phyloP scores from a whole-genome alignment of 2,888 invertebrate species.

The Tubulanus polymorphus region DNA sequence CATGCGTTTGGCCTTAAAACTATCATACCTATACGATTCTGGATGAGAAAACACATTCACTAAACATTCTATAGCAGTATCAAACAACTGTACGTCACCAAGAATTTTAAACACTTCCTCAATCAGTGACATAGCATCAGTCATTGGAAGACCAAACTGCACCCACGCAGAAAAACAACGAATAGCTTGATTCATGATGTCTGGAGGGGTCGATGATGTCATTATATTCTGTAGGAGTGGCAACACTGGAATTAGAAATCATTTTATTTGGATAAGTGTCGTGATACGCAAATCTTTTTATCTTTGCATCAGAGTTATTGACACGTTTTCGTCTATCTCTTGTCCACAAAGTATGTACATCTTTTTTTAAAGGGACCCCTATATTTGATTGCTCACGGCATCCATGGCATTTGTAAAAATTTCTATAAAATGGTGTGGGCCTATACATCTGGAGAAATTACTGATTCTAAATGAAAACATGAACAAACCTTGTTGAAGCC shows the following conservation, averaged over 20 bases:
- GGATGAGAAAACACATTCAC: conserved; percentile 62
- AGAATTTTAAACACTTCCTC: conserved; percentile 38
- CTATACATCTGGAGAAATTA: too few species aligned
- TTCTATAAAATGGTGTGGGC: too few species aligned
- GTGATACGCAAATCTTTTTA: too few species aligned
- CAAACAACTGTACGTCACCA: conserved; percentile 55
- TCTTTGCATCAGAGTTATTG: too few species aligned
- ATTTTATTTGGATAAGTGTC: not conserved
- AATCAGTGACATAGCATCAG: conserved; percentile 52
- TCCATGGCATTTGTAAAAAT: too few species aligned
- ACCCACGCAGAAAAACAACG: conserved; percentile 61
- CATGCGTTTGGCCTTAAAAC: too few species aligned
- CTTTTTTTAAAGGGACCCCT: too few species aligned
- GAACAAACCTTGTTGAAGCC: conserved; percentile 34
- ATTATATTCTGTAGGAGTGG: conserved; percentile 40
- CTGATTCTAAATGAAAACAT: too few species aligned
- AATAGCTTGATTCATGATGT: conserved; percentile 39
- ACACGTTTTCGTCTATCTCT: too few species aligned
- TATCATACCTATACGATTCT: conserved; percentile 58
- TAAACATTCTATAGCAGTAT: conserved; percentile 64
- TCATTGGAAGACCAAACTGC: conserved; percentile 58
- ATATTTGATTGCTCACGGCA: too few species aligned
- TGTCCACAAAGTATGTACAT: too few species aligned
- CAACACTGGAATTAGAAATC: conserved; percentile 34
- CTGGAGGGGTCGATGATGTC: conserved; percentile 27